Base-by-base conservation (phyloP, 2,797 vertebrate genomes). In the Acanthurus leucopareius region DNA sequence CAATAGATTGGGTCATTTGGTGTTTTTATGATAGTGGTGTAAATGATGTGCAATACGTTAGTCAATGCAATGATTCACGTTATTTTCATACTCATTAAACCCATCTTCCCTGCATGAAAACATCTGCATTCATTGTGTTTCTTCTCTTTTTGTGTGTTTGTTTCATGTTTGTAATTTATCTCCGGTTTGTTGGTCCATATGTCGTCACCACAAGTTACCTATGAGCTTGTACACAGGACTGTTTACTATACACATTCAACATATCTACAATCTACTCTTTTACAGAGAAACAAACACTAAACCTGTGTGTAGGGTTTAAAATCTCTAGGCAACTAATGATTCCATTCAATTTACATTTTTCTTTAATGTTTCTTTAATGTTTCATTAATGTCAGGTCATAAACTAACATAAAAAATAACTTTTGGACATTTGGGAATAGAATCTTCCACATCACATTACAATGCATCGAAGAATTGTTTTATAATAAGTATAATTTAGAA, bases 141-240 rank as follows among this genome's bases (percentile, higher is more conserved):
- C 40, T 40, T 10, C 38, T 40, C 38, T 25, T 13, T 28, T 81
- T 40, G 32, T 83, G 61, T 79, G 69, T 58, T 60, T 15, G 57
- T 9, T 22, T 70, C 79, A 77, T 57, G 53, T 13, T 45, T 70
- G 62, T 38, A 40, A 83, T 78, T 69, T 5, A 38, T 82, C 22
- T 44, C 11, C 5, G 4, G 48, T 82, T 48, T 84, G 64, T 86
- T 82, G 47, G 42, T 69, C 32, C 13, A 19, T 38, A 35, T 54
- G 32, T 82, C 54, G 80, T 52, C 45, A 47, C 10, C n/a, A 77
- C 32, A 61, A 56, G 25, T 73, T 75, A 82, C 85, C 80, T 32
- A 28, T 16, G 45, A 15, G 16, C 28, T 84, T 48, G 28, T 28
- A 58, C 49, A 80, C 66, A 56, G 17, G 5, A 42, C n/a, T 77